A percentile compares a stretch with the other conserved stretches of the same genome.
Evolutionary conservation across 2,113 vertebrate species (phyloP).

Genomic region (Brienomyrus brachyistius): DNA sequence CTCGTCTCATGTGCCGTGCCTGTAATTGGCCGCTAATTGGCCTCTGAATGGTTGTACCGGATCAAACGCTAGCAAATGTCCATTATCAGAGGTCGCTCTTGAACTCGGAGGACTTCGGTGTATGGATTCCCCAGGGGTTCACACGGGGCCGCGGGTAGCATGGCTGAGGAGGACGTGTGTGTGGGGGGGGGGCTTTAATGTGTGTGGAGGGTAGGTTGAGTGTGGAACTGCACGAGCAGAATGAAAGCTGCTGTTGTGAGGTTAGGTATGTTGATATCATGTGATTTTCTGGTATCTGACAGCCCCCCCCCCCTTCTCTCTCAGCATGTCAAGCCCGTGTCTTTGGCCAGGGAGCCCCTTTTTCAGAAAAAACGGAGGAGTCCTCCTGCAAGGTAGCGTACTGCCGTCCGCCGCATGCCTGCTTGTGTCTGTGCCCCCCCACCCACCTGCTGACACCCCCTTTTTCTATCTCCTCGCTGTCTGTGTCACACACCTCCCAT

Average conservation of each 20-base stretch:
- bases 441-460: too few species aligned
- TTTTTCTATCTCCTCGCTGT: too few species aligned
- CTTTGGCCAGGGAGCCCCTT: constrained; percentile 96
- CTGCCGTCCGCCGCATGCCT: constrained; percentile 13
- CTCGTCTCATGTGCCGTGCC: constrained; percentile 37
- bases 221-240: not conserved
- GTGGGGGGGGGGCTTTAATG: not conserved
- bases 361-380: constrained; percentile 91
- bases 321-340: constrained; percentile 75
- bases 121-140: not conserved
- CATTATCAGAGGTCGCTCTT: constrained; percentile 52
- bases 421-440: not conserved
- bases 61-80: constrained; percentile 58
- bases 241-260: not conserved
- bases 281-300: constrained; percentile 48
- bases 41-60: constrained; percentile 59
- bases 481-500: too few species aligned
- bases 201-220: not conserved
- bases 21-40: constrained; percentile 50
- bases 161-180: not conserved
- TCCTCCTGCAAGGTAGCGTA: constrained; percentile 87
- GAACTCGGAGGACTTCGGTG: not conserved
- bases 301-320: constrained; percentile 14
- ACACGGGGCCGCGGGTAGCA: not conserved
- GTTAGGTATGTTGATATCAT: not conserved